Evolutionary conservation across 2,797 vertebrate genomes (phyloP).

Genomic region (Gallinago solitaria): DNA sequence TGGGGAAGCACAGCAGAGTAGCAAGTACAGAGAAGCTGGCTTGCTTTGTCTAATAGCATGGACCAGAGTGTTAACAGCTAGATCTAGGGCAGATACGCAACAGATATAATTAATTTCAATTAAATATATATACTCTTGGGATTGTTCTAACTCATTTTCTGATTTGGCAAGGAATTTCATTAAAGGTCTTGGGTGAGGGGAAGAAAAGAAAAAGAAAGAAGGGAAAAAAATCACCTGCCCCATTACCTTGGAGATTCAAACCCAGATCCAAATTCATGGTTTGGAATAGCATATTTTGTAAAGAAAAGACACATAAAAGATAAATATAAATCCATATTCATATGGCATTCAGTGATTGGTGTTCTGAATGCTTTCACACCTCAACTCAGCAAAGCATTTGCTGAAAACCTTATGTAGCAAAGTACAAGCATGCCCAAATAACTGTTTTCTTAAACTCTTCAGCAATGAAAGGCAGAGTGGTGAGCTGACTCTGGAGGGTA

Average conservation of each 20-base stretch:
- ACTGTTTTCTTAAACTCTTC: background rate
- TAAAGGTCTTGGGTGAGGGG: background rate
- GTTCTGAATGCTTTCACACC: background rate
- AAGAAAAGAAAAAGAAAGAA: background rate
- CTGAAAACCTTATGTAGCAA: background rate
- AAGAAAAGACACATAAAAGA: background rate
- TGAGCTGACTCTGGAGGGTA: background rate
- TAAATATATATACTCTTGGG: background rate
- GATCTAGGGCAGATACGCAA: background rate
- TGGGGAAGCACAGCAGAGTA: background rate
- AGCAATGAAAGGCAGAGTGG: background rate
- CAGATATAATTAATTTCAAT: background rate
- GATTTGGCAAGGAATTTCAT: background rate
- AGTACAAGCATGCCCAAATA: background rate
- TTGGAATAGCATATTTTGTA: background rate
- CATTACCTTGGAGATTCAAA: background rate
- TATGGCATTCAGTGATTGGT: background rate
- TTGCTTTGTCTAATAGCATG: background rate
- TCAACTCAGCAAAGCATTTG: background rate
- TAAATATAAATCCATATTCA: background rate
- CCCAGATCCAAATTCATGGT: background rate
- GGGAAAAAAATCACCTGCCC: background rate
- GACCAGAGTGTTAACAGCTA: background rate
- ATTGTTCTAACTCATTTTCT: background rate
- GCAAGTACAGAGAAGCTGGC: background rate